These are phyloP conservation scores for Petromus typicus DNA, from an alignment of 2,113 vertebrate genomes.

Conservation along the genomic window DNA sequence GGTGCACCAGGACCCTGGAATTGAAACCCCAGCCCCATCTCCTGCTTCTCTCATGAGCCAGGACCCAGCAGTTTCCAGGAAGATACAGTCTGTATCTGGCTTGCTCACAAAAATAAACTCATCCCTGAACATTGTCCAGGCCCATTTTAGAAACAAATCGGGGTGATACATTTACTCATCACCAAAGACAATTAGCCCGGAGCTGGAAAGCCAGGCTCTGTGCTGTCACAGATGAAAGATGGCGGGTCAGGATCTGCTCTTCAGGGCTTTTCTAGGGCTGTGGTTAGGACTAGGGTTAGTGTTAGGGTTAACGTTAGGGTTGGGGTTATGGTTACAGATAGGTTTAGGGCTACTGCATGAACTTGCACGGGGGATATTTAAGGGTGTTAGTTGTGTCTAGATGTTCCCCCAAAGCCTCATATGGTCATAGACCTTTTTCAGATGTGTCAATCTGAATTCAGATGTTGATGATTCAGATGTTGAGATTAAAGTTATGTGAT, in stretches of 20 bases:
- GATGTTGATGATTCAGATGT: no score
- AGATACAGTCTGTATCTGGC: constrained; percentile 81
- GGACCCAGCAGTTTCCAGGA: constrained; percentile 80
- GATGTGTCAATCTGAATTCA: no score
- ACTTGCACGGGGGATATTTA: background rate
- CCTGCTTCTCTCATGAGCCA: constrained; percentile 64
- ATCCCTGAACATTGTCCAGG: constrained; percentile 77
- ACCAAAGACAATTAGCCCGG: constrained; percentile 67
- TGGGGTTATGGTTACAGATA: background rate
- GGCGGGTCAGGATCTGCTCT: background rate
- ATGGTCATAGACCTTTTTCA: no score
- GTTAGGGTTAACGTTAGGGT: background rate
- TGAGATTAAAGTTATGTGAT: no score
- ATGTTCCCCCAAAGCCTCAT: no score
- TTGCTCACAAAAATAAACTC: constrained; percentile 81
- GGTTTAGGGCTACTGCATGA: background rate
- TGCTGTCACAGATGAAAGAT: constrained; percentile 26
- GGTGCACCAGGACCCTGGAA: constrained; percentile 53
- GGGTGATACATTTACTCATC: constrained; percentile 50
- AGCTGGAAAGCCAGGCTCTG: constrained; percentile 52
- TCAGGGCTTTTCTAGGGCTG: background rate
- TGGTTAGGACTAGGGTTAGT: background rate
- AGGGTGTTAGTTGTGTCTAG: no score
- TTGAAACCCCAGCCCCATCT: constrained; percentile 55
- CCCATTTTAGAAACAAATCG: constrained; percentile 72